Evolutionary conservation across 2,888 invertebrate genomes (phyloP).

Genomic region (Limnephilus auricula): DNA sequence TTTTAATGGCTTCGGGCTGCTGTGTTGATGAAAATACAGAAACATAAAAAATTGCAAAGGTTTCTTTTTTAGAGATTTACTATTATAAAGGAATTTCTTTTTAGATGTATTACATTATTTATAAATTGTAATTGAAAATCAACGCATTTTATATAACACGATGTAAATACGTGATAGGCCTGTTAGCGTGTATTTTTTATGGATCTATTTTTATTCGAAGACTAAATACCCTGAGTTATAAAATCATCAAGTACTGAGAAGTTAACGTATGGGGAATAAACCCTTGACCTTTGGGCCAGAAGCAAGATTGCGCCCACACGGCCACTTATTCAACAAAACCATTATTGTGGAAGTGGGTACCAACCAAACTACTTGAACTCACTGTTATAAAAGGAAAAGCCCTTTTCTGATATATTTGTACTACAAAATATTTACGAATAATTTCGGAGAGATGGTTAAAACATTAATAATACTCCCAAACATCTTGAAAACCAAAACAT

Average conservation of each 20-base stretch:
- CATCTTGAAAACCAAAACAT: neutral
- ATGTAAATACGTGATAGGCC: neutral
- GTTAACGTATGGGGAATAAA: neutral
- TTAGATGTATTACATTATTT: neutral
- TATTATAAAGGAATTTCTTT: neutral
- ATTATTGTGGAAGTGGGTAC: neutral
- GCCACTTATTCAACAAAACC: neutral
- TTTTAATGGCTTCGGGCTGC: neutral
- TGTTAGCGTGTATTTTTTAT: neutral
- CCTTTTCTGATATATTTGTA: neutral
- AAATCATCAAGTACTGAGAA: neutral
- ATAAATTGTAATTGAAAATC: neutral
- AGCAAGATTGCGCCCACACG: constrained; percentile 10
- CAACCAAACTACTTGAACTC: neutral
- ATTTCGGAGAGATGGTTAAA: neutral
- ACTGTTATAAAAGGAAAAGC: neutral
- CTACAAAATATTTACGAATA: neutral
- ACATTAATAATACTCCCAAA: neutral
- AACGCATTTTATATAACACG: neutral
- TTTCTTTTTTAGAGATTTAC: neutral
- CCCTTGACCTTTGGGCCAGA: neutral
- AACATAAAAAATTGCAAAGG: neutral
- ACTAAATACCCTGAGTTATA: neutral
- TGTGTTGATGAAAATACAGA: neutral
- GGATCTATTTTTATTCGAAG: neutral